Evolutionary conservation across 2,113 vertebrate species (phyloP).

Genomic region (Brachypodius melanocephalos): DNA sequence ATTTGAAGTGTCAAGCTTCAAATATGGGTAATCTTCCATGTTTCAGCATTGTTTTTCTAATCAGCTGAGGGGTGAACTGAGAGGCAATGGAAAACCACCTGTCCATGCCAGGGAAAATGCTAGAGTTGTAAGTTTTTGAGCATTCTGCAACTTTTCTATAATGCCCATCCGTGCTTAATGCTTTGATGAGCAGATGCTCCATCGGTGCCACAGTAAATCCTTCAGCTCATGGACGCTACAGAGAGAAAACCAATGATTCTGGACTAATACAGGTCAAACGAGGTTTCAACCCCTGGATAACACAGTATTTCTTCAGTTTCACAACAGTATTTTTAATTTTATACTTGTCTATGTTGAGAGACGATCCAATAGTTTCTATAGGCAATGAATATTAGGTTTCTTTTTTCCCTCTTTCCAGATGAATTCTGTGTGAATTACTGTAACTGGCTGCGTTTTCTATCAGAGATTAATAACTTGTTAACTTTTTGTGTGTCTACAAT

Average conservation of each 20-base stretch:
- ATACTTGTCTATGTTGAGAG: conserved; percentile 59
- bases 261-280: conserved; percentile 26
- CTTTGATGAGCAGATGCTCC: background rate
- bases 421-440: conserved; percentile 61
- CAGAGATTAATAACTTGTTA: conserved; percentile 69
- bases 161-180: background rate
- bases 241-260: conserved; percentile 31
- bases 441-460: conserved; percentile 67
- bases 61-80: conserved; percentile 23
- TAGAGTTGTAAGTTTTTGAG: background rate
- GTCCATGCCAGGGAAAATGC: background rate
- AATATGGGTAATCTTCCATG: background rate
- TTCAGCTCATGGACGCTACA: background rate
- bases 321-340: conserved; percentile 69
- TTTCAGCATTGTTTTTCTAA: conserved; percentile 41
- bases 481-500: conserved; percentile 79
- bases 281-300: conserved; percentile 73
- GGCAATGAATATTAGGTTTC: conserved; percentile 51
- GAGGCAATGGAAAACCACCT: background rate
- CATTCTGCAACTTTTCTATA: background rate
- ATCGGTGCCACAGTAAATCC: background rate
- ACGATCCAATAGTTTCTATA: conserved; percentile 66
- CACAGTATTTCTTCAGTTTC: conserved; percentile 60
- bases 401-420: conserved; percentile 53
- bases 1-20: conserved; percentile 21